Conservation (phyloP, 2,113 vertebrate genomes). For the Aythya baeri region DNA sequence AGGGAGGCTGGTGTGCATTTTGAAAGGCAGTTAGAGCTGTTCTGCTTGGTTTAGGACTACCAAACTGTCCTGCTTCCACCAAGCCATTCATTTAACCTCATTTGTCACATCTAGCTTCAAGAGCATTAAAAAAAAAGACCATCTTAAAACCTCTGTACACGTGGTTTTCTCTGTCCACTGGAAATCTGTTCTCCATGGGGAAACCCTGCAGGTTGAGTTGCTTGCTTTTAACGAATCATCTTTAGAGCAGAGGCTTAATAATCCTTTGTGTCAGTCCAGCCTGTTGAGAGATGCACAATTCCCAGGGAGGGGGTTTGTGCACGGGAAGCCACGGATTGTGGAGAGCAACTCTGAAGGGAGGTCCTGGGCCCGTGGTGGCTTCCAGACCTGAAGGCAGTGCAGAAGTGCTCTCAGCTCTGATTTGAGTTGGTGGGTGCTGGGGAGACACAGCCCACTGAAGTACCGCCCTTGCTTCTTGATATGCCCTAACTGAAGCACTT, state of each 20-base stretch:
- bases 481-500: too few relatives aligned
- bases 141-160: neutral
- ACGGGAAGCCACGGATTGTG: neutral
- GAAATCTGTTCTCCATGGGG: neutral
- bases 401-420: neutral
- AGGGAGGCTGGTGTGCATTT: neutral
- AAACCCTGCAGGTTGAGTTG: neutral
- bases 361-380: neutral
- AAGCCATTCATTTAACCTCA: neutral
- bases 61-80: neutral
- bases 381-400: neutral
- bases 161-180: neutral
- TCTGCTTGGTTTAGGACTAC: neutral
- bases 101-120: neutral
- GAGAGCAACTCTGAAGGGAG: neutral
- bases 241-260: neutral
- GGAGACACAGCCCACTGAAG: neutral
- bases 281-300: neutral
- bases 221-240: neutral
- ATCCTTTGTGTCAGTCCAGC: neutral
- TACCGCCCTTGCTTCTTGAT: neutral
- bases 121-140: neutral
- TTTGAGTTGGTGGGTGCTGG: neutral
- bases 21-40: neutral
- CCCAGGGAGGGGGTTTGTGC: neutral